Evolutionary conservation across 2,113 vertebrate species (phyloP), one percentile per base, ranked within the genome.

Genomic region (Illadopsis cleaveri): DNA sequence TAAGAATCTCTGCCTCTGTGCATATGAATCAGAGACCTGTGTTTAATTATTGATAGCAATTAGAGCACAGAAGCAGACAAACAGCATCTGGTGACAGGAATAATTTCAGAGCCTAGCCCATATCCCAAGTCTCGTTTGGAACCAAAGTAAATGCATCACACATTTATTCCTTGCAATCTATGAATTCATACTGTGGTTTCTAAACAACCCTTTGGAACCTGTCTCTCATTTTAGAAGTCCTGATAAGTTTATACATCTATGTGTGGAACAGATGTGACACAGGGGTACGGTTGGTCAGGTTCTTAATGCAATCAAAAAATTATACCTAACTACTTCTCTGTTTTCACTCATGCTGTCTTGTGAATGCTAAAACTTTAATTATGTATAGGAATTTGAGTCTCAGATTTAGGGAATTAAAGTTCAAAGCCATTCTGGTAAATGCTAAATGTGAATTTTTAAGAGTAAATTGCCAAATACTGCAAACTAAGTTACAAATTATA

Each of bases 11-110:
- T 95, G 96, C 94, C 66, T 97, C 93, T 93, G 38, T 97, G 96
- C 95, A 91, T 97, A 97, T 97, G 97, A 98, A 98, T 98, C 96
- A 98, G 97, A 97, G 94, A 96, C 96, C 97, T 96, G 77, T 96
- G 96, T 97, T 98, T 98, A 98, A 98, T 98, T 98, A 98, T 98
- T 98, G 97, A 98, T 98, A 97, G 95, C 95, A 98, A 97, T 98
- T 98, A 98, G 96, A 94, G 94, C 97, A 98, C n/a, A 98, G 96
- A 98, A 96, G 94, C 97, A 98, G 97, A 98, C 94, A 98, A 98
- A 98, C 97, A 98, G 97, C 97, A 98, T 98, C 97, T 98, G 98
- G 97, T 96, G 96, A 94, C 91, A 96, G 96, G 95, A 97, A 96
- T 91, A 73, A 83, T 88, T 95, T 94, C 86, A 38, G 79, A 95